Base-by-base conservation (phyloP, 2,113 vertebrate genomes). In the Sander lucioperca region DNA sequence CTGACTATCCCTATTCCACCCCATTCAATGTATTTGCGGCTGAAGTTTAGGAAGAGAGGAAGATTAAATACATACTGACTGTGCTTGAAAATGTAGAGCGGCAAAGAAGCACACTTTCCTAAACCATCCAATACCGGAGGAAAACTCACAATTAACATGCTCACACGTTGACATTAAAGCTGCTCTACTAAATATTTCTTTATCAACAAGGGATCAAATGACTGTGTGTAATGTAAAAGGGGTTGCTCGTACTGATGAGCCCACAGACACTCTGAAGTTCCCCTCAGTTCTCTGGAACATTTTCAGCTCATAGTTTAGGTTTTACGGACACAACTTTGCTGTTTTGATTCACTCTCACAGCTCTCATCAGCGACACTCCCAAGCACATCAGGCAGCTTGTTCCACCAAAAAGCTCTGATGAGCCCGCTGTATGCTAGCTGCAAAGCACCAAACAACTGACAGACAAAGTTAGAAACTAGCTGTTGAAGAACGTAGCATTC, bases 161-260 rank as follows among this genome's bases (percentile, higher is more conserved):
- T 61, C 27, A 33, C 58, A 61, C 19, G 27, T 61, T 61, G 15
- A 61, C 45, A 65, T 69, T 23, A 36, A 30, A 83, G 50, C 27
- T 74, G 33, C 21, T 39, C 25, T 3, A 19, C 14, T 6, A 14
- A 50, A 47, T 19, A 27, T 25, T 33, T 50, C n/a, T 48, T 75
- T 18, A 62, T 48, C 3, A 48, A 39, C 30, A 48, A 27, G 6
- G 7, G 27, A 33, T 76, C 25, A 6, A 50, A 43, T 51, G n/a
- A 36, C 33, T 27, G 30, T n/a, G 16, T 54, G 63, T n/a, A 43
- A 43, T 30, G 33, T 48, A 48, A 65, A 76, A 51, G 10, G 1
- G 30, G 45, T 16, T 3, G 1, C 43, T 16, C 0, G 2, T 21
- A 48, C 25, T 45, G 11, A 36, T 36, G 7, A 36, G 36, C 36